Evolutionary conservation across 2,113 vertebrate species (phyloP), one percentile per base, ranked within the genome.

Genomic region (Colius striatus): DNA sequence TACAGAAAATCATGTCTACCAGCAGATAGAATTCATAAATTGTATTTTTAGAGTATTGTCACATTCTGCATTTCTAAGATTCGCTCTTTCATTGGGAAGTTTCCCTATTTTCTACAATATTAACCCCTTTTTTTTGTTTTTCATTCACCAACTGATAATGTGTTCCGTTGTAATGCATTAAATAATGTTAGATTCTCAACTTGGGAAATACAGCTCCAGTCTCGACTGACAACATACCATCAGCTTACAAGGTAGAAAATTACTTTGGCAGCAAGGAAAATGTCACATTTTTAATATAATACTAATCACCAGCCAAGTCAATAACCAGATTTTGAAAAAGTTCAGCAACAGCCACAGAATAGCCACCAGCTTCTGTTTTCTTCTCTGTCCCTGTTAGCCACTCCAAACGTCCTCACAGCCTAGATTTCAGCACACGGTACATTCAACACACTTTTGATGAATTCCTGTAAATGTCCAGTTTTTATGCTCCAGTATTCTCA

Each of bases 401-500:
- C 68, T 72, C 76, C 76, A 72, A 84, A 43, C 15, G 50, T 86
- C 76, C 78, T 84, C 80, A 55, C 29, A 94, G 67, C 29, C 76
- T 83, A 62, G 71, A 76, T 93, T 89, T 95, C 67, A 91, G 93
- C 93, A 88, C 81, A 90, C 84, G 97, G 93, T 87, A 96, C 34
- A 30, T 89, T 92, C 94, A 91, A 81, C 91, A 86, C 51, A 71
- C 90, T 84, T 93, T 83, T 91, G 96, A 96, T 83, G 79, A 91
- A 84, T 95, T 89, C 77, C 86, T 91, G 78, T 90, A 92, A 95
- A 82, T 32, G 79, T 91, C 95, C 75, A 80, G 41, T 60, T 95
- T 96, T 95, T 95, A 83, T 94, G 75, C 79, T 96, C 84, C 83
- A 79, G 58, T 86, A 96, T 97, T 96, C 90, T 93, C 96, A 96